A percentile compares a stretch with the other conserved stretches of the same genome.
Evolutionary conservation across 1,140 invertebrate species (phyloP).

Genomic region (Ctenoplectra terminalis): DNA sequence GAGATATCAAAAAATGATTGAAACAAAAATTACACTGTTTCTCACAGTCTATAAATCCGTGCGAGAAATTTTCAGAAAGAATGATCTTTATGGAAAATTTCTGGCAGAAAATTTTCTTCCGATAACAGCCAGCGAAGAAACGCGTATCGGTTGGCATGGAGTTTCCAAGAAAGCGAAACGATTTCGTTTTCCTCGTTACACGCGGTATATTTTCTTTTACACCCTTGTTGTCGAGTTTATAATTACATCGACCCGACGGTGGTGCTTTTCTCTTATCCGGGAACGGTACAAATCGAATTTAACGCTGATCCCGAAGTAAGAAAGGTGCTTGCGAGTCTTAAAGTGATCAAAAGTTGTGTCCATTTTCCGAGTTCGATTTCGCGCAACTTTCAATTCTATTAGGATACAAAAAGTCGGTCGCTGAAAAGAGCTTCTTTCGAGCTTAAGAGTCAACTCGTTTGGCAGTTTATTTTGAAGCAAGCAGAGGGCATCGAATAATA

Average conservation of each 20-base stretch:
- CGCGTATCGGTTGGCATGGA: background rate
- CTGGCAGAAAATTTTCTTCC: too few species aligned
- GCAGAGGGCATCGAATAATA: background rate
- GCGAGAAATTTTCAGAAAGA: too few species aligned
- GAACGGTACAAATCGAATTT: background rate
- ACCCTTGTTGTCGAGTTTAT: background rate
- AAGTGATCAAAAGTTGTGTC: constrained; percentile 13
- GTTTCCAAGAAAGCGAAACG: background rate
- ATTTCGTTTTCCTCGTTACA: background rate
- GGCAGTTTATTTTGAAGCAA: background rate
- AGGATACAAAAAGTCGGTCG: background rate
- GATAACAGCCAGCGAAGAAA: too few species aligned
- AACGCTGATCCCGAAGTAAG: background rate
- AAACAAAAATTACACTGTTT: too few species aligned
- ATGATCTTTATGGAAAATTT: too few species aligned
- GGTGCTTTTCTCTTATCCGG: background rate
- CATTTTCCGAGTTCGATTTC: constrained; percentile 9
- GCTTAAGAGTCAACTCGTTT: background rate
- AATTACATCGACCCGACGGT: background rate
- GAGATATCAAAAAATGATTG: too few species aligned
- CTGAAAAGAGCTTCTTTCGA: background rate
- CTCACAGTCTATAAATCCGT: too few species aligned
- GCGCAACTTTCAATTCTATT: background rate
- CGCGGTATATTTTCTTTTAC: background rate
- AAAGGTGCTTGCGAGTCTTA: background rate